phyloP scores from a whole-genome alignment of 2,113 vertebrate genomes.

The Carettochelys insculpta region DNA sequence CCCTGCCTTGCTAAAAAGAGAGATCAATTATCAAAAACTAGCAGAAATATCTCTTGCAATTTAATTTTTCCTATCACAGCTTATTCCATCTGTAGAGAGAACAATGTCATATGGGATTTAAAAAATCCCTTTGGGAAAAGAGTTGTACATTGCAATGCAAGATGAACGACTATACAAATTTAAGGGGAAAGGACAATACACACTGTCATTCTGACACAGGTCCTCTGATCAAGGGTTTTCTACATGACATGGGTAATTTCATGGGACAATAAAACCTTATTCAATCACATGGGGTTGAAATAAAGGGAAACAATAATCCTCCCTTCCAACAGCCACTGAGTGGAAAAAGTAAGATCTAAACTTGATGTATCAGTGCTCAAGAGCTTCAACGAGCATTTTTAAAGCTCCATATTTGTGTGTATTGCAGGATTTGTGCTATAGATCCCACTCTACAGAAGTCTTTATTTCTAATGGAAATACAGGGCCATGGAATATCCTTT shows the following conservation, averaged over 20 bases:
- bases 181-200: neutral
- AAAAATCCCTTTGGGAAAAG: neutral
- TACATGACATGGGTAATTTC: neutral
- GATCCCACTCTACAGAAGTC: neutral
- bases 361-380: neutral
- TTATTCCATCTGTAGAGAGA: neutral
- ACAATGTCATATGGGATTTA: rapidly evolving
- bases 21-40: neutral
- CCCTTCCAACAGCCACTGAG: neutral
- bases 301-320: neutral
- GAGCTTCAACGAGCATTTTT: neutral
- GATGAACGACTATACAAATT: neutral
- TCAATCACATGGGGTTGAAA: neutral
- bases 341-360: neutral
- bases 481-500: neutral
- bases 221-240: neutral
- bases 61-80: neutral
- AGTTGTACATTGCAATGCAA: neutral
- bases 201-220: neutral
- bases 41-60: neutral
- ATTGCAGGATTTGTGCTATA: neutral
- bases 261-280: neutral
- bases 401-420: neutral
- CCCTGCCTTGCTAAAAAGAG: neutral
- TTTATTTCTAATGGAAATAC: neutral